phyloP scores from a whole-genome alignment of 2,113 vertebrate species.

The Henicopernis longicauda region DNA sequence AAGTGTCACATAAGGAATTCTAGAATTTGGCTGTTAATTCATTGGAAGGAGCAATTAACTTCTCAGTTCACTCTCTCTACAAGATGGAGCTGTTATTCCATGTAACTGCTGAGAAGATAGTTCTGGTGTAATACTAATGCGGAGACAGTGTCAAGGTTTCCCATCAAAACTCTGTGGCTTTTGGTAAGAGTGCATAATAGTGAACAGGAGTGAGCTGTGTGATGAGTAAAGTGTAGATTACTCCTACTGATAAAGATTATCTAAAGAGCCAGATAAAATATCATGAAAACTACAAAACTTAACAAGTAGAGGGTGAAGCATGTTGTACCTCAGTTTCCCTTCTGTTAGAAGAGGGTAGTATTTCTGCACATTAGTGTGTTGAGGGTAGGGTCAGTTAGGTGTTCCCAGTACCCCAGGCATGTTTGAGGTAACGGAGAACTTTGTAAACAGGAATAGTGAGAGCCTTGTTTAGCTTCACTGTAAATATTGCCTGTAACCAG shows the following conservation, averaged over 20 bases:
- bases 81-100: background rate
- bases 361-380: background rate
- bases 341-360: background rate
- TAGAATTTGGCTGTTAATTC: background rate
- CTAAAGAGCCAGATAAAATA: background rate
- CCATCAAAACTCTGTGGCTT: background rate
- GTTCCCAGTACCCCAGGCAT: background rate
- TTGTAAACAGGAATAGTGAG: background rate
- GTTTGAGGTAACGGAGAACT: background rate
- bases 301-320: accelerated
- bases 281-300: background rate
- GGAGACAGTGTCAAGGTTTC: background rate
- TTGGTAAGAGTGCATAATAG: background rate
- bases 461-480: background rate
- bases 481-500: background rate
- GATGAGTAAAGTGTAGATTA: background rate
- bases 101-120: background rate
- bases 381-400: background rate
- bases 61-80: background rate
- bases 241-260: background rate
- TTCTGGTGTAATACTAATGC: background rate
- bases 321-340: background rate
- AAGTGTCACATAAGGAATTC: background rate
- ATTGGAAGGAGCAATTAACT: background rate
- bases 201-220: background rate